Evolutionary conservation across 2,888 invertebrate species (phyloP).

Genomic region (Rutpela maculata): DNA sequence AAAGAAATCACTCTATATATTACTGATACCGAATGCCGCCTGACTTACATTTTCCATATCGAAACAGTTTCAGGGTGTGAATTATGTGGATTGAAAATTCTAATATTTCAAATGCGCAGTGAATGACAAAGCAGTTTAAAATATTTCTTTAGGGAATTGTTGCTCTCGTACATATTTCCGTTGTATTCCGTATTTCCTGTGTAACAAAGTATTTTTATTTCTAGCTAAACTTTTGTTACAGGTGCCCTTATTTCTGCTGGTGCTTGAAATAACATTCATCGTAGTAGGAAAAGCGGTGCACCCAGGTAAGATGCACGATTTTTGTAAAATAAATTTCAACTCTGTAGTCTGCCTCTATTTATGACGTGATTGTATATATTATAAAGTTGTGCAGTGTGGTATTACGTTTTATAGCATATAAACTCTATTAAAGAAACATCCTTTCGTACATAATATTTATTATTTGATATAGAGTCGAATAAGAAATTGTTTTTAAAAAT

Average conservation of each 20-base stretch:
- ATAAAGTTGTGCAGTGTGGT: too few species aligned
- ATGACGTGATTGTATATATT: too few species aligned
- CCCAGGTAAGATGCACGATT: slow-evolving; percentile 67
- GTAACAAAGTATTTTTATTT: slow-evolving; percentile 22
- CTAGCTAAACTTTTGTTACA: slow-evolving; percentile 61
- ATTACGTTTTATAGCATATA: too few species aligned
- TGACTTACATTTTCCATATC: neutral
- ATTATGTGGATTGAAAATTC: neutral
- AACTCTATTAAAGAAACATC: too few species aligned
- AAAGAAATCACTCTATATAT: too few species aligned
- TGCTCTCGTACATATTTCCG: slow-evolving; percentile 8
- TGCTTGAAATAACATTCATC: slow-evolving; percentile 71
- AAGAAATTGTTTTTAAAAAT: too few species aligned
- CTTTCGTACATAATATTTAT: too few species aligned
- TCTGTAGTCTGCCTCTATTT: neutral
- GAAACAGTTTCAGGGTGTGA: neutral
- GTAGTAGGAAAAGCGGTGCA: slow-evolving; percentile 71
- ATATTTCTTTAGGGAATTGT: neutral
- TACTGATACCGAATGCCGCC: too few species aligned
- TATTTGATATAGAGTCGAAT: too few species aligned
- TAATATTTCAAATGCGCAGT: neutral
- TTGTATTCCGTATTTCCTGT: slow-evolving; percentile 18
- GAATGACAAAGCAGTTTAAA: neutral
- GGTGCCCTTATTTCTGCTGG: slow-evolving; percentile 71
- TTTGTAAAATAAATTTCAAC: neutral